Conservation (phyloP, 2,888 invertebrate genomes). For the Chalcosyrphus nemorum region DNA sequence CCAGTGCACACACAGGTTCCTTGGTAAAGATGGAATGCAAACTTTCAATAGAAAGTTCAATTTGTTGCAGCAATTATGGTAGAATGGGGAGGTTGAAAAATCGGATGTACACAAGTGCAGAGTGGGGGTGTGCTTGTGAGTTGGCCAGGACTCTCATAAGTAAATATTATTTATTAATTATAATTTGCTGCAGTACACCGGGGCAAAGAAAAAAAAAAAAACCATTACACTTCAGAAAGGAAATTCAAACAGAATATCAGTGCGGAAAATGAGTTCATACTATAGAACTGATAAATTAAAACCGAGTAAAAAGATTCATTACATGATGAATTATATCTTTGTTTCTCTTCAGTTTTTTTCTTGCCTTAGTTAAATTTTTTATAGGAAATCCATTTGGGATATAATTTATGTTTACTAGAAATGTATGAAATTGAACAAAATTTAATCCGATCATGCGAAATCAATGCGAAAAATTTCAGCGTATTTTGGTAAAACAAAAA, state of each 20-base stretch:
- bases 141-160: not conserved
- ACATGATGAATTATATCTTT: not conserved
- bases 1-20: not conserved
- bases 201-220: not conserved
- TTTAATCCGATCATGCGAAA: too few species aligned
- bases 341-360: too few species aligned
- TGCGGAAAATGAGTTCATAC: not conserved
- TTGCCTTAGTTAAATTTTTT: too few species aligned
- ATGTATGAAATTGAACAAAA: too few species aligned
- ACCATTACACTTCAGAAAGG: not conserved
- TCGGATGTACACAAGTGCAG: not conserved
- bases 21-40: not conserved
- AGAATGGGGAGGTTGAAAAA: not conserved
- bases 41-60: constrained; percentile 15
- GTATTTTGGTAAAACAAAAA: too few species aligned
- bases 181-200: constrained; percentile 23
- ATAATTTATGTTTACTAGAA: too few species aligned
- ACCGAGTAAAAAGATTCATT: constrained; percentile 3
- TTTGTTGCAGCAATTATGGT: constrained; percentile 43
- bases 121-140: too few species aligned
- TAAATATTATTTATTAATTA: constrained; percentile 62
- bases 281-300: constrained; percentile 28
- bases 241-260: not conserved
- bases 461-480: too few species aligned
- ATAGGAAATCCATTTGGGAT: too few species aligned